These are phyloP conservation scores for Liolophura sinensis DNA, from an alignment of 1,140 invertebrate species.

Conservation along the genomic window DNA sequence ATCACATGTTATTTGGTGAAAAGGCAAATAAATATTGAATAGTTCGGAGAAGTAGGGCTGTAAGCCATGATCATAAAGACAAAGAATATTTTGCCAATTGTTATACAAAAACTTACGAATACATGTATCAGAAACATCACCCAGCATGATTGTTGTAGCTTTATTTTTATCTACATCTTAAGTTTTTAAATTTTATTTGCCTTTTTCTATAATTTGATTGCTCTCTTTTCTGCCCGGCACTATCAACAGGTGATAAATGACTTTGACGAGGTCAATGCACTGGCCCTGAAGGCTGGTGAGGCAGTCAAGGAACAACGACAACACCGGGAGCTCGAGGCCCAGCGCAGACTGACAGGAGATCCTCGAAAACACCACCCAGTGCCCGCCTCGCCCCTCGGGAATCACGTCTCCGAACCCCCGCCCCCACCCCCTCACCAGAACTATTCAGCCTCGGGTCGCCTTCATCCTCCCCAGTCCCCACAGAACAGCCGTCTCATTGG, in stretches of 20 bases:
- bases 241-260: conserved; percentile 4
- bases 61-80: no score
- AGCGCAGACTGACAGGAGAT: conserved; percentile 11
- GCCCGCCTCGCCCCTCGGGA: conserved; percentile 4
- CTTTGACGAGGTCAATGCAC: conserved; percentile 20
- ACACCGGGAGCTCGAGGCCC: conserved; percentile 23
- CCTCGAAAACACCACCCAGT: conserved; percentile 8
- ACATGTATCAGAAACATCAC: no score
- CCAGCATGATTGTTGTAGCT: no score
- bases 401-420: conserved; percentile 13
- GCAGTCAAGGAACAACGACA: conserved; percentile 36
- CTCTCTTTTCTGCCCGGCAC: no score
- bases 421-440: conserved; percentile 14
- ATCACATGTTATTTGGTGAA: no score
- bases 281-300: conserved; percentile 43
- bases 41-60: no score
- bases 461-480: conserved; percentile 6
- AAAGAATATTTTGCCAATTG: no score
- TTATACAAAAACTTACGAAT: no score
- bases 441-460: conserved; percentile 3
- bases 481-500: conserved; percentile 1
- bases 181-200: no score
- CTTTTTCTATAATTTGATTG: no score
- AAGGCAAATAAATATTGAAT: no score
- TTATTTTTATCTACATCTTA: no score